phyloP scores from a whole-genome alignment of 2,113 vertebrate species.

The Poeciliopsis turrubarensis region DNA sequence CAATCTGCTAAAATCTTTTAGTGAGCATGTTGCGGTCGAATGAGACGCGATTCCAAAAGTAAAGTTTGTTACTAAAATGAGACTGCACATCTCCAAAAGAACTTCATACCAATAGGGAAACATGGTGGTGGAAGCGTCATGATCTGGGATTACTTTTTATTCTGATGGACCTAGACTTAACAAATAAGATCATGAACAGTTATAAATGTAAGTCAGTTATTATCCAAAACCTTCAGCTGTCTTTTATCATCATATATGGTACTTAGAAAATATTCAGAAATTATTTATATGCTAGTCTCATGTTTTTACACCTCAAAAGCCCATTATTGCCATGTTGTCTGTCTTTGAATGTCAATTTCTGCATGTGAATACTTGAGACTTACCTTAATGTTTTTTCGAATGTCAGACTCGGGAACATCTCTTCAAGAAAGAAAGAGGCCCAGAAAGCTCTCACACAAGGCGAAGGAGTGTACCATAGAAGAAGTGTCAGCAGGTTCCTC shows the following conservation, averaged over 20 bases:
- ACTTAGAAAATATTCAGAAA: not conserved
- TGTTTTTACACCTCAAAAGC: not conserved
- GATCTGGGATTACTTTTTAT: not conserved
- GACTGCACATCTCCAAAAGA: not conserved
- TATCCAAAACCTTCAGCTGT: not conserved
- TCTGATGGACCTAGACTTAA: not conserved
- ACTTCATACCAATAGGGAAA: not conserved
- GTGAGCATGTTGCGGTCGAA: too few species aligned
- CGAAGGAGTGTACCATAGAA: constrained; percentile 89
- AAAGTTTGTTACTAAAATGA: too few species aligned
- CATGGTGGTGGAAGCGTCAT: not conserved
- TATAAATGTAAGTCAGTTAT: not conserved
- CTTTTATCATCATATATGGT: not conserved
- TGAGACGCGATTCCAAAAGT: too few species aligned
- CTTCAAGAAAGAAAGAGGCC: constrained; percentile 86
- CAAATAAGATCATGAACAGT: not conserved
- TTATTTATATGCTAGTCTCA: not conserved
- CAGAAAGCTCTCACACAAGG: constrained; percentile 89
- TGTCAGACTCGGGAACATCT: constrained; percentile 23
- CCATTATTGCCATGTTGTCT: not conserved
- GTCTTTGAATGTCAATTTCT: not conserved
- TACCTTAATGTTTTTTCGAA: not conserved
- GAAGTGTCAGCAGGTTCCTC: constrained; percentile 85
- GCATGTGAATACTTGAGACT: too few species aligned
- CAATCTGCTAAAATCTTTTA: too few species aligned